Evolutionary conservation across 2,888 invertebrate genomes (phyloP).

Genomic region (Steinernema carpocapsae): DNA sequence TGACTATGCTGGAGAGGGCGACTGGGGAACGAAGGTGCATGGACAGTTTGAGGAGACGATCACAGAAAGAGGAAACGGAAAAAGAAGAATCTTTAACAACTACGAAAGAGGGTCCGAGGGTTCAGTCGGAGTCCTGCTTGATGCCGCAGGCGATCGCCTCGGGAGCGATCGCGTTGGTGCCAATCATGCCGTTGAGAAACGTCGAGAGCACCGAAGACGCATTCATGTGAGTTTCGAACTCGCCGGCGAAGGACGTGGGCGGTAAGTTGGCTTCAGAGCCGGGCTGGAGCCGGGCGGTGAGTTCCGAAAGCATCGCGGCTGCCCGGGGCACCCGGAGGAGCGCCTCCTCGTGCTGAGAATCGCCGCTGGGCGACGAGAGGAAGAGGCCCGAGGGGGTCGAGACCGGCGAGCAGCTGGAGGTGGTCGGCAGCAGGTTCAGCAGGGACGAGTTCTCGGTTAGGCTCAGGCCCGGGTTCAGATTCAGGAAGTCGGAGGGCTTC

Average conservation of each 20-base stretch:
- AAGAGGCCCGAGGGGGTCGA: slow-evolving; percentile 1
- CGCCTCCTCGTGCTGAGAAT: slow-evolving; percentile 17
- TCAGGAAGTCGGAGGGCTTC: slow-evolving; percentile 20
- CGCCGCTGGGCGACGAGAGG: slow-evolving; percentile 7
- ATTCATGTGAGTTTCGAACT: slow-evolving; percentile 2
- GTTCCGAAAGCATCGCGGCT: slow-evolving; percentile 26
- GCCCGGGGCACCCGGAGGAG: slow-evolving; percentile 22
- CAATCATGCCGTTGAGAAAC: slow-evolving; percentile 22
- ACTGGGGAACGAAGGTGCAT: background rate
- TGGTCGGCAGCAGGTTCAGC: slow-evolving; percentile 23
- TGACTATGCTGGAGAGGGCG: background rate
- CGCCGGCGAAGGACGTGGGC: slow-evolving; percentile 1
- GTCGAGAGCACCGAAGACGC: slow-evolving; percentile 17
- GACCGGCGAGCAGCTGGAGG: background rate
- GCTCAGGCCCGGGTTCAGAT: background rate
- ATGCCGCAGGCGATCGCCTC: slow-evolving; percentile 29
- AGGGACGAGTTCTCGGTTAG: background rate
- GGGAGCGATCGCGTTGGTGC: background rate
- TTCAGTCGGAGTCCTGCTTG: slow-evolving; percentile 23
- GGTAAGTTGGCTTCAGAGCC: background rate
- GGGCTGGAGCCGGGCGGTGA: slow-evolving; percentile 26
- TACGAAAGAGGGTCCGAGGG: background rate
- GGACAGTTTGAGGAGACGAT: background rate
- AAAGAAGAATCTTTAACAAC: no score
- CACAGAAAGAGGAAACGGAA: slow-evolving; percentile 15